Base-by-base conservation (phyloP, 2,888 invertebrate species). In the Celastrina argiolus region DNA sequence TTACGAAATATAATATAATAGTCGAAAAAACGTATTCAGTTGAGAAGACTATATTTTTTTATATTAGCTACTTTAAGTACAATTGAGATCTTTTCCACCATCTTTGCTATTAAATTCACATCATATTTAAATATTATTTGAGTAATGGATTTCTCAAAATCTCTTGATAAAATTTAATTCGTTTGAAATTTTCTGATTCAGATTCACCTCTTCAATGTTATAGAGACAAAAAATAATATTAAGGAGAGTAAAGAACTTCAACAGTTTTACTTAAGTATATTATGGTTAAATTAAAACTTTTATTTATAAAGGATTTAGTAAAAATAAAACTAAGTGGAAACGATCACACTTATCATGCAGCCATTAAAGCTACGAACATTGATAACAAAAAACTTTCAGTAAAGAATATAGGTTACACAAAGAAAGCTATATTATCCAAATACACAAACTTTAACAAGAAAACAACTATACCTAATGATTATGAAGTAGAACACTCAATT, bases 311-410 rank as follows among this genome's bases (percentile, higher is more conserved):
- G 22, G 18, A 34, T 63, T 41, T 63, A 63, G n/a, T 31, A 41
- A 7, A 67, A 31, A 16, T 56, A 56, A 45, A 36, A 58, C 58
- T 34, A 71, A 69, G 70, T 66, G 63, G 69, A 67, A 70, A 65
- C 70, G 69, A 71, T 66, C 68, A 63, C 58, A 65, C 34, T 58
- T 66, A 66, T 68, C 72, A 71, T 71, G 71, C 71, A 72, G 70
- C 71, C 70, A 68, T 72, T 70, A 39, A 71, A 71, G 69, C 70
- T 67, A 73, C 72, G 71, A 71, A 69, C 68, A 71, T 65, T 64
- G 45, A 39, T 66, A 67, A 64, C 65, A 67, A 56, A 66, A 69
- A 71, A 69, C 70, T 69, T 70, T 66, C 93, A 89, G 92, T 93
- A 68, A 67, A 45, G 59, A 68, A 67, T 68, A 67, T 63, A 68